Percentiles rank a stretch among this genome's conserved stretches.
These are phyloP conservation scores for Bradypodion ventrale DNA, from an alignment of 2,797 vertebrate species.

Conservation along the genomic window DNA sequence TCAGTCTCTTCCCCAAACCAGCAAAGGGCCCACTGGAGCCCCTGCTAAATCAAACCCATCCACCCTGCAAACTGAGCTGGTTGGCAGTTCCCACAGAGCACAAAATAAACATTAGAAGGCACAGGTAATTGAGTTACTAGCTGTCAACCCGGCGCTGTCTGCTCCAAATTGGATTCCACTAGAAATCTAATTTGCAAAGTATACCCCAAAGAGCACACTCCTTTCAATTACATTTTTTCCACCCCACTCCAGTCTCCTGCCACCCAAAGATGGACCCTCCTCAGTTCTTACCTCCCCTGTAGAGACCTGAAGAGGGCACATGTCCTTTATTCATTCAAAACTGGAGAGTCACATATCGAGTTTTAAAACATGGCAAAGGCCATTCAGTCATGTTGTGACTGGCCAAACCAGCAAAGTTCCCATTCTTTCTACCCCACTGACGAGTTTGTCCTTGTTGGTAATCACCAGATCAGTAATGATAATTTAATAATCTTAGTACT, in stretches of 20 bases:
- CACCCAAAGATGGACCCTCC: slow-evolving; percentile 41
- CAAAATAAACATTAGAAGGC: slow-evolving; percentile 40
- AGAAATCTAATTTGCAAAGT: slow-evolving; percentile 48
- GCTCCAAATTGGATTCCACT: slow-evolving; percentile 40
- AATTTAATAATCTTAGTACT: too few relatives aligned
- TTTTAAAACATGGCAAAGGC: too few relatives aligned
- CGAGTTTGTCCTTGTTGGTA: too few relatives aligned
- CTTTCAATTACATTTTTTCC: slow-evolving; percentile 20
- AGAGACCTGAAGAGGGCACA: not conserved
- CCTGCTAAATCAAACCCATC: slow-evolving; percentile 37
- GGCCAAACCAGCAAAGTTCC: too few relatives aligned
- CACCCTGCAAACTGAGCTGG: slow-evolving; percentile 11
- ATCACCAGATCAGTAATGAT: too few relatives aligned
- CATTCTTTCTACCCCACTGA: too few relatives aligned
- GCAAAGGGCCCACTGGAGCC: not conserved
- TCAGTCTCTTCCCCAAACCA: not conserved
- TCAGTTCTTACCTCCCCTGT: slow-evolving; percentile 21
- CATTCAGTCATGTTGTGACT: too few relatives aligned
- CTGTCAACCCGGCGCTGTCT: slow-evolving; percentile 33
- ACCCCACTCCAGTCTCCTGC: not conserved
- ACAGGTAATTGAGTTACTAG: slow-evolving; percentile 39
- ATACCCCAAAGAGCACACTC: slow-evolving; percentile 12
- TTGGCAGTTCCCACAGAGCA: slow-evolving; percentile 29
- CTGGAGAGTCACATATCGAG: not conserved
- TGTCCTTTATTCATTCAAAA: not conserved